These are phyloP conservation scores for Acrobasis repandana DNA, from an alignment of 2,888 invertebrate species.

Conservation along the genomic window DNA sequence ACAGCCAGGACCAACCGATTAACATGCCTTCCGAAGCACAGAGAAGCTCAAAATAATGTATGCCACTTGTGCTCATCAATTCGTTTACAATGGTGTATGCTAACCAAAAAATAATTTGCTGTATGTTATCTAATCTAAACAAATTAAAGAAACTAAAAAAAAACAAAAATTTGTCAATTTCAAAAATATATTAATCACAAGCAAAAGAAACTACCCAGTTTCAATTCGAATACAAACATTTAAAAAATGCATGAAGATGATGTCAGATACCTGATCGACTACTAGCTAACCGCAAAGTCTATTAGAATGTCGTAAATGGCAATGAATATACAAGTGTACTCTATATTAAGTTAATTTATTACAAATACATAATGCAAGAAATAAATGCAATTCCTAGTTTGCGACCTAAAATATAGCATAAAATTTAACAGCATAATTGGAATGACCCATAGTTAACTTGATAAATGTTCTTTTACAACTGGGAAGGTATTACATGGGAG, in stretches of 20 bases:
- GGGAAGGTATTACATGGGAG: slow-evolving; percentile 74
- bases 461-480: slow-evolving; percentile 57
- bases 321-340: slow-evolving; percentile 38
- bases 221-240: slow-evolving; percentile 31
- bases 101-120: no score
- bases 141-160: background rate
- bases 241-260: slow-evolving; percentile 19
- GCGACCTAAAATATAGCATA: slow-evolving; percentile 73
- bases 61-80: no score
- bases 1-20: no score
- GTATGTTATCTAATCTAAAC: background rate
- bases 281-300: slow-evolving; percentile 30
- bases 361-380: slow-evolving; percentile 80
- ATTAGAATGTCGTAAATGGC: slow-evolving; percentile 25
- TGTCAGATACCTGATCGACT: slow-evolving; percentile 1
- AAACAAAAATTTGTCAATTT: slow-evolving; percentile 8
- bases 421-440: slow-evolving; percentile 73
- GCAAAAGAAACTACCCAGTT: slow-evolving; percentile 25
- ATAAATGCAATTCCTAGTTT: slow-evolving; percentile 77
- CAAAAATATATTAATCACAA: slow-evolving; percentile 26
- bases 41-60: no score
- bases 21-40: no score
- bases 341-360: slow-evolving; percentile 70
- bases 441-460: slow-evolving; percentile 74
- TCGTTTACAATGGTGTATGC: no score